Conservation (phyloP, 1,140 invertebrate genomes). For the Drosophila carrolli region DNA sequence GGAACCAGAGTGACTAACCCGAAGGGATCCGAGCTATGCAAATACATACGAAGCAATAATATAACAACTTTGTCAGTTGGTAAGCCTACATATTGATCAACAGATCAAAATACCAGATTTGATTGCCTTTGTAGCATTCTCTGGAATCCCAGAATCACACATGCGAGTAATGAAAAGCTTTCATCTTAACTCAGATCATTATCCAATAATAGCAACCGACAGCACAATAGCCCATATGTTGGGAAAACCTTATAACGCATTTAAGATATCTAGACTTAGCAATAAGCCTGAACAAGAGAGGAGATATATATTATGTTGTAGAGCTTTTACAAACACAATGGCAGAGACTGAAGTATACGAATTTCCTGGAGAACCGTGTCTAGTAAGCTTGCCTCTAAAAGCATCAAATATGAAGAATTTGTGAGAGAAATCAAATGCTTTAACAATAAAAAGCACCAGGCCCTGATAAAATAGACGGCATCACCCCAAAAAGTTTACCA, state of each 20-base stretch:
- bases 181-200: slow-evolving; percentile 39
- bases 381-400: slow-evolving; percentile 9
- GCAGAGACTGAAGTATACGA: too few relatives aligned
- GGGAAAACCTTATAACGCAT: slow-evolving; percentile 6
- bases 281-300: too few relatives aligned
- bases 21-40: not conserved
- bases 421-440: slow-evolving; percentile 29
- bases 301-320: too few relatives aligned
- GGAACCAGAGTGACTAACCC: not conserved
- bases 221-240: not conserved
- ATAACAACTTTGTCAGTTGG: not conserved
- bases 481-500: slow-evolving; percentile 28
- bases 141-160: slow-evolving; percentile 57
- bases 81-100: slow-evolving; percentile 69
- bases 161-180: slow-evolving; percentile 8
- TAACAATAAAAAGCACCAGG: slow-evolving; percentile 46
- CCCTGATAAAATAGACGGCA: slow-evolving; percentile 28
- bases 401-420: slow-evolving; percentile 19
- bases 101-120: slow-evolving; percentile 76
- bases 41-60: slow-evolving; percentile 6
- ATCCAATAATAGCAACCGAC: slow-evolving; percentile 8
- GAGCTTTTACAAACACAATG: too few relatives aligned
- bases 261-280: slow-evolving; percentile 37
- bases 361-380: too few relatives aligned
- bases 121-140: slow-evolving; percentile 76